Evolutionary conservation across 2,888 invertebrate species (phyloP).

Genomic region (Lepetodrilus schrolli): DNA sequence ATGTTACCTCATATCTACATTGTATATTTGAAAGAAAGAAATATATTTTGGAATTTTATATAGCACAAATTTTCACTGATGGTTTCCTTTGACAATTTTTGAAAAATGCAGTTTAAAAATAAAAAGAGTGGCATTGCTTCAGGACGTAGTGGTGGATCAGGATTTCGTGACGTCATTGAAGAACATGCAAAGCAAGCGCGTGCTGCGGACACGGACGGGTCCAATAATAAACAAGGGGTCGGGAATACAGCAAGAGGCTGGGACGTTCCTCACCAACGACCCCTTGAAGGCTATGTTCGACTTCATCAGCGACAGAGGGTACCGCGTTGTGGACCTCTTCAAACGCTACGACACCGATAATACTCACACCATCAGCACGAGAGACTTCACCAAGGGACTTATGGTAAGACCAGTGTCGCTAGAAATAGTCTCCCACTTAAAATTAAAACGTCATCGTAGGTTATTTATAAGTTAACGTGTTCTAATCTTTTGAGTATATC

Average conservation of each 20-base stretch:
- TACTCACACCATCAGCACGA: conserved; percentile 57
- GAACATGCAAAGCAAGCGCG: conserved; percentile 47
- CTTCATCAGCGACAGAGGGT: conserved; percentile 61
- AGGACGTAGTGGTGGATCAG: conserved; percentile 59
- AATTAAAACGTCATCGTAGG: too few species aligned
- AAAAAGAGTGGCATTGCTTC: too few species aligned
- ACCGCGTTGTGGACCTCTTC: conserved; percentile 65
- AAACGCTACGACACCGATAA: conserved; percentile 61
- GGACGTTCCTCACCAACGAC: conserved; percentile 39
- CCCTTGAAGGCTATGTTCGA: conserved; percentile 59
- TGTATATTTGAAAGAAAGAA: too few species aligned
- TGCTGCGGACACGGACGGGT: conserved; percentile 50
- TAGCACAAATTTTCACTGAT: too few species aligned
- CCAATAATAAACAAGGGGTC: conserved; percentile 49
- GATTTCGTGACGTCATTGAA: conserved; percentile 53
- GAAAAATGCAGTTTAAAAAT: too few species aligned
- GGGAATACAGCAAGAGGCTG: conserved; percentile 42
- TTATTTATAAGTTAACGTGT: too few species aligned
- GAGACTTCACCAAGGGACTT: conserved; percentile 60
- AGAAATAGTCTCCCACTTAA: too few species aligned
- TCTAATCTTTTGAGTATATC: too few species aligned
- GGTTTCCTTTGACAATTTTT: too few species aligned
- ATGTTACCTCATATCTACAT: too few species aligned
- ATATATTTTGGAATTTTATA: too few species aligned
- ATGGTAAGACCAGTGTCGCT: too few species aligned